Base-by-base conservation (phyloP, 2,113 vertebrate genomes). In the Pteropus alecto region DNA sequence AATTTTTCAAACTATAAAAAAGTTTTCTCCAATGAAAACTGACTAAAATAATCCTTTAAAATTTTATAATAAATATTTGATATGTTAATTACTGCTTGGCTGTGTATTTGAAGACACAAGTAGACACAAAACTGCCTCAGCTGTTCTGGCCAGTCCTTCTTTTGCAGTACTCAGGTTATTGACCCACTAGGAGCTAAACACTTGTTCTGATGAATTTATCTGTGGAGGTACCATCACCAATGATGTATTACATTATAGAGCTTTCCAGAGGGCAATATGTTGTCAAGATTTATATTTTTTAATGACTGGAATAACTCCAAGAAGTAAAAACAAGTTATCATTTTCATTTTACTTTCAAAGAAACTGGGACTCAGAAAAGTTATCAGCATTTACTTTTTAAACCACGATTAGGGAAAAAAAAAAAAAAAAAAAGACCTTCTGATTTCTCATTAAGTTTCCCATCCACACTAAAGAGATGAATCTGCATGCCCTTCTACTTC, bases 331-430 rank as follows among this genome's bases (percentile, higher is more conserved):
- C 10, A 70, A 70, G 7, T 26, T 63, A 92, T 16, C 41, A 0
- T 54, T 79, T 43, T 73, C 19, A 56, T 41, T 77, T 86, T 87
- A 51, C 24, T 22, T 58, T 86, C 21, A 83, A 73, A 78, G 13
- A 93, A 90, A 61, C 22, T 56, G 22, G 10, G 15, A 14, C 58
- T 60, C 22, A n/a, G 7, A 24, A 21, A 73, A 82, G 28, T 68
- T 93, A 70, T 60, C 18, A 76, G 30, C 92, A 78, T 83, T 90
- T 48, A 41, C 58, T 95, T 93, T 67, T 65, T 22, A 61, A 92
- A 48, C 3, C n/a, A 93, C 2, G 8, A 48, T 74, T 71, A 54
- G 28, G 18, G n/a, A n/a, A n/a, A 28, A 67, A 48, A 84, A 5
- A 77, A 7, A 82, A 12, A 73, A 38, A 13, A 22, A 26, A 35